phyloP scores from a whole-genome alignment of 2,797 vertebrate genomes.

The Cyprinella venusta region DNA sequence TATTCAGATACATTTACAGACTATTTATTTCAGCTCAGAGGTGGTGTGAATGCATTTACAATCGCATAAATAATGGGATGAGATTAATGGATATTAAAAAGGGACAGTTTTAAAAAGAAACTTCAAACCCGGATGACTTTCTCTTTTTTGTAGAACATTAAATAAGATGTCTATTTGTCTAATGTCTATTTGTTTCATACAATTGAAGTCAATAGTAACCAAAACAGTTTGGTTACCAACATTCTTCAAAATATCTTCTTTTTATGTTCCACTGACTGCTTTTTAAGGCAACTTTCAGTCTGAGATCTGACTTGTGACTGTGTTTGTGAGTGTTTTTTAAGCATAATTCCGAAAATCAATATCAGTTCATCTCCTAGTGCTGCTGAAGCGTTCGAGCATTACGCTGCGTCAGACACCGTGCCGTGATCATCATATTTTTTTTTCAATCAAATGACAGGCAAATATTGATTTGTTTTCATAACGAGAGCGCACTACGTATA shows the following conservation, averaged over 20 bases:
- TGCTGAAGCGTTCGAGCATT: constrained; percentile 32
- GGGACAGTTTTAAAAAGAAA: background rate
- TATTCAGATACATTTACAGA: background rate
- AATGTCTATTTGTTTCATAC: background rate
- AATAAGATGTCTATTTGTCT: background rate
- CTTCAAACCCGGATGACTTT: background rate
- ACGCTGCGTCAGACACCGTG: background rate
- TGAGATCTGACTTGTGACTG: constrained; percentile 2
- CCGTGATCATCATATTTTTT: background rate
- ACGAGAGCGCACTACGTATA: constrained; percentile 26
- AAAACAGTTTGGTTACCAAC: background rate
- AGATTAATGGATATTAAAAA: background rate
- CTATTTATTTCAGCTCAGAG: background rate
- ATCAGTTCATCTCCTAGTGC: constrained; percentile 29
- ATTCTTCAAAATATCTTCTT: background rate
- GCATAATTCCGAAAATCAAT: constrained; percentile 41
- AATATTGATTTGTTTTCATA: constrained; percentile 58
- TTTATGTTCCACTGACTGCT: background rate
- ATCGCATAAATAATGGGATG: background rate
- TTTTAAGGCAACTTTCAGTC: background rate
- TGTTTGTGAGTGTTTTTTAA: constrained; percentile 16
- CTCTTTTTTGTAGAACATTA: background rate
- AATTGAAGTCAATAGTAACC: background rate
- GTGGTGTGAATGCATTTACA: background rate
- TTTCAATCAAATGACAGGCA: constrained; percentile 33